A percentile compares a stretch with the other conserved stretches of the same genome.
Evolutionary conservation across 2,888 invertebrate genomes (phyloP).

Genomic region (Nowickia ferox): DNA sequence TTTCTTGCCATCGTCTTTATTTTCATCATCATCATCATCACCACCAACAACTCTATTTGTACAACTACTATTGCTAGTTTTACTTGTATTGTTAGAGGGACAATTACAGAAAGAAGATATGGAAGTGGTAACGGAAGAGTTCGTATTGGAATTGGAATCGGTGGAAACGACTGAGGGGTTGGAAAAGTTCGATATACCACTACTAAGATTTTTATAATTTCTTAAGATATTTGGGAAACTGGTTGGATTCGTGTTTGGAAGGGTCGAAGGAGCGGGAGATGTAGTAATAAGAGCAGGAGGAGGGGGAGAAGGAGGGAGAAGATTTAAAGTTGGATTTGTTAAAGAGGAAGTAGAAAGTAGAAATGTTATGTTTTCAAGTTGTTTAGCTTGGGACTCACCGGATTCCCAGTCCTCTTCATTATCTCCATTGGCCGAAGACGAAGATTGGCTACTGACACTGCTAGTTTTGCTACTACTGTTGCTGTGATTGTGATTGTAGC

Average conservation of each 20-base stretch:
- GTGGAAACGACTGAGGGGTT: conserved; percentile 40
- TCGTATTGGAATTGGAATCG: conserved; percentile 34
- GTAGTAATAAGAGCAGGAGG: conserved; percentile 39
- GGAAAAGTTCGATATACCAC: conserved; percentile 58
- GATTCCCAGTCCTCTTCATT: conserved; percentile 83
- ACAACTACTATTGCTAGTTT: conserved; percentile 76
- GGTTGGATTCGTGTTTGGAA: conserved; percentile 23
- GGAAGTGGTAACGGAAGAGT: conserved; percentile 3
- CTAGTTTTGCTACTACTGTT: conserved; percentile 74
- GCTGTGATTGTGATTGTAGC: conserved; percentile 71
- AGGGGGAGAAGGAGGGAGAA: conserved; percentile 43
- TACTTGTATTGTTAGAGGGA: conserved; percentile 71
- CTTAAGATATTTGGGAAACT: conserved; percentile 46
- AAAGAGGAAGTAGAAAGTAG: conserved; percentile 75
- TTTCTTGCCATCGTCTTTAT: conserved; percentile 59
- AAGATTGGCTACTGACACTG: conserved; percentile 79
- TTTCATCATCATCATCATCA: conserved; percentile 70
- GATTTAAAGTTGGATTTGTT: conserved; percentile 74
- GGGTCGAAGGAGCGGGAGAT: conserved; percentile 36
- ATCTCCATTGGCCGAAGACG: conserved; percentile 77
- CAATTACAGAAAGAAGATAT: conserved; percentile 48
- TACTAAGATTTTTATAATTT: conserved; percentile 54
- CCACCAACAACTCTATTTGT: conserved; percentile 74
- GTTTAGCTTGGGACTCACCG: conserved; percentile 81
- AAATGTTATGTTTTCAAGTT: conserved; percentile 74